Evolutionary conservation across 2,797 vertebrate species (phyloP).

Genomic region (Acridotheres tristis): DNA sequence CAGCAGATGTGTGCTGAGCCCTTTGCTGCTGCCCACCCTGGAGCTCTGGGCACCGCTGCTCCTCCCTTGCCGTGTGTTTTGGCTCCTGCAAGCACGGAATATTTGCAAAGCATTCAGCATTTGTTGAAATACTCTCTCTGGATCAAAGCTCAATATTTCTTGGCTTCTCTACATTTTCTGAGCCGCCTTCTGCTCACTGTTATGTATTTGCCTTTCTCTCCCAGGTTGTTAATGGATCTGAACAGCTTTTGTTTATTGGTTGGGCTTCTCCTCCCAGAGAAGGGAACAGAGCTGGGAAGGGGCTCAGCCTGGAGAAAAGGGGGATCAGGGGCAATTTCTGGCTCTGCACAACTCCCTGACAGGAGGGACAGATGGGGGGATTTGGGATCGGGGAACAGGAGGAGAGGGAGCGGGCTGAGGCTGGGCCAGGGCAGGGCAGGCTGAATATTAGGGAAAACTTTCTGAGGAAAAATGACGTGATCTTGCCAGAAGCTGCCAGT

Average conservation of each 20-base stretch:
- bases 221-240: not conserved
- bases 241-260: not conserved
- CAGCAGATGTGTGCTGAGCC: not conserved
- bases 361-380: not conserved
- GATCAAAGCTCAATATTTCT: conserved; percentile 49
- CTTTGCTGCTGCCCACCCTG: not conserved
- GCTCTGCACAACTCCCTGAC: not conserved
- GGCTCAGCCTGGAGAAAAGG: not conserved
- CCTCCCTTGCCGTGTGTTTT: not conserved
- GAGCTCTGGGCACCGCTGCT: fast-evolving
- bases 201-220: not conserved
- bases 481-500: conserved; percentile 11
- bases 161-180: not conserved
- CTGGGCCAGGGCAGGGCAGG: not conserved
- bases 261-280: not conserved
- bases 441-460: not conserved
- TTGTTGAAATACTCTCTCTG: conserved; percentile 10
- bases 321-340: not conserved
- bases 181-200: not conserved
- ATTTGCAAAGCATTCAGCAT: not conserved
- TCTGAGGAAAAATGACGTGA: not conserved
- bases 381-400: not conserved
- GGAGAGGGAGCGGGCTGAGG: fast-evolving
- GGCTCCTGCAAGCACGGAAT: not conserved
- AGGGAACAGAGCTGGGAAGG: not conserved